Base-by-base conservation (phyloP, 2,888 invertebrate genomes). In the Agrotis ipsilon region DNA sequence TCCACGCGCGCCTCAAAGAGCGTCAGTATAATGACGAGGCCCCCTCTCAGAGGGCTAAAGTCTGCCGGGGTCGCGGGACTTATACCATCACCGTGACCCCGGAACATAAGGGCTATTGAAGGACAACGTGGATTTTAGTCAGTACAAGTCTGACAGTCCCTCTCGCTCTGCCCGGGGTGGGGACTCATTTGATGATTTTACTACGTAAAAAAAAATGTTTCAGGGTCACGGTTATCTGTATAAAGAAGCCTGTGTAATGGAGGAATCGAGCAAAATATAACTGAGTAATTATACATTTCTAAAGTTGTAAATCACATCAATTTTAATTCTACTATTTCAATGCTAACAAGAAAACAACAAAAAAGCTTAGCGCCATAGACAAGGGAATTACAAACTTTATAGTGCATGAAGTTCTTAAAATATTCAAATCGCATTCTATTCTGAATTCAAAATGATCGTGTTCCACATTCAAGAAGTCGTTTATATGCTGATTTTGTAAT, bases 351-450 rank as follows among this genome's bases (percentile, higher is more conserved):
- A 71, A 67, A 65, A 72, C 16, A 60, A 60, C 39, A 64, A 80
- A 68, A 68, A 69, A 49, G 3, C 54, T 63, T 68, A 75, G 64
- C 51, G 59, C 59, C 74, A 64, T 71, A 83, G 72, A 82, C 74
- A 74, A 78, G 72, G 18, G 67, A 65, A 78, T 82, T 76, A 75
- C 69, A 76, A 75, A 76, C 55, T 82, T 79, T 79, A 85, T 74
- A 68, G 75, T 75, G 78, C 78, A 72, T 80, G 72, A 78, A 66
- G 61, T 72, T 78, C 78, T 52, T 21, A 32, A 79, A 80, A 80
- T 78, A 84, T 85, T 81, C 81, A 78, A 85, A 81, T 83, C 43
- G 19, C 76, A 80, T 84, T 80, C 72, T 71, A 72, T 80, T 82
- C 62, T 49, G 59, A 72, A 71, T 82, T 70, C 19, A 57, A 71